A percentile compares a stretch with the other conserved stretches of the same genome.
Evolutionary conservation across 1,140 invertebrate species (phyloP).

Genomic region (Laupala kohalensis): DNA sequence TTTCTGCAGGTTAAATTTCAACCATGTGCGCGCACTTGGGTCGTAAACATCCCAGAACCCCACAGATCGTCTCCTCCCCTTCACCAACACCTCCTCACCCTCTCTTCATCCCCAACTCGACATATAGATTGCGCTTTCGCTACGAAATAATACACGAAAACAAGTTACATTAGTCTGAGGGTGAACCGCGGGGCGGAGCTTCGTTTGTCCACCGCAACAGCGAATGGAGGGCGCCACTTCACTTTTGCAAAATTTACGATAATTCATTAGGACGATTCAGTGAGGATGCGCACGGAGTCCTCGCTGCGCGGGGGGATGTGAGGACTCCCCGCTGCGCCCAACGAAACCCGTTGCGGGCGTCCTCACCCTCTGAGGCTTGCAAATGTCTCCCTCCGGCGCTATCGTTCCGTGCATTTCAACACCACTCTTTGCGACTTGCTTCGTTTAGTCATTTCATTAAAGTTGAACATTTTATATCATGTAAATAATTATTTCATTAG

Average conservation of each 20-base stretch:
- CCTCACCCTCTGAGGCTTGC: too few species aligned
- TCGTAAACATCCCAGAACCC: not conserved
- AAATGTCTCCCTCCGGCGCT: not conserved
- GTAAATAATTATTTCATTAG: too few species aligned
- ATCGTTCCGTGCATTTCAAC: too few species aligned
- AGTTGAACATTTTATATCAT: too few species aligned
- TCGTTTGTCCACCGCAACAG: not conserved
- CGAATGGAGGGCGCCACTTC: not conserved
- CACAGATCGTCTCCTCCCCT: too few species aligned
- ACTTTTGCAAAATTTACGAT: not conserved
- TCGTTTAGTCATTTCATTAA: too few species aligned
- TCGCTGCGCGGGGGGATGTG: not conserved
- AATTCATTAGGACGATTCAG: not conserved
- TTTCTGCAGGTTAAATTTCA: not conserved
- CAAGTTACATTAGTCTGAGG: not conserved
- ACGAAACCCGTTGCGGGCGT: not conserved
- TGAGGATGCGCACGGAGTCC: not conserved
- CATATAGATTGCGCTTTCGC: not conserved
- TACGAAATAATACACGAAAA: not conserved
- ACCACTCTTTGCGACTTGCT: too few species aligned
- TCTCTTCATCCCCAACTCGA: not conserved
- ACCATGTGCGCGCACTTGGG: not conserved
- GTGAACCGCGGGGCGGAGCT: too few species aligned
- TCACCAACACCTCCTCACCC: too few species aligned
- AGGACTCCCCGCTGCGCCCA: too few species aligned